phyloP scores from a whole-genome alignment of 2,888 invertebrate species.

The Philereme transversata region DNA sequence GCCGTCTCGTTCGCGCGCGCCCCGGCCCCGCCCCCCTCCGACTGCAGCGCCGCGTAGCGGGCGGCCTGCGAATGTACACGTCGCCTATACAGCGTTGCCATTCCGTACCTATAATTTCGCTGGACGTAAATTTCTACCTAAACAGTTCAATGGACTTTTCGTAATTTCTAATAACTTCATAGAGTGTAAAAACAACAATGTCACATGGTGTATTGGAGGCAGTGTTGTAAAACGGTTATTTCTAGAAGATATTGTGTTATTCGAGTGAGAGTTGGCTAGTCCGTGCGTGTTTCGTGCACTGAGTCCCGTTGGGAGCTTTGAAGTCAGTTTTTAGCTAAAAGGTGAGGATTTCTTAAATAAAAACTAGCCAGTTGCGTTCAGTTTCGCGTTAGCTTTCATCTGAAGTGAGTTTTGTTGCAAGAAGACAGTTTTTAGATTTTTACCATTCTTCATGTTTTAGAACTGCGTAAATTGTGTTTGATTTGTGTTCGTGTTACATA shows the following conservation, averaged over 20 bases:
- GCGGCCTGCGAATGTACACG: conserved; percentile 68
- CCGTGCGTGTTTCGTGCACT: conserved; percentile 75
- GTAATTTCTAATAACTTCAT: conserved; percentile 76
- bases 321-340: conserved; percentile 67
- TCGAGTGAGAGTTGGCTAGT: conserved; percentile 73
- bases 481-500: conserved; percentile 34
- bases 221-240: conserved; percentile 71
- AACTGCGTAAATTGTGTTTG: conserved; percentile 56
- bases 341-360: conserved; percentile 53
- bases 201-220: conserved; percentile 65
- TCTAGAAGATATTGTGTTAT: conserved; percentile 70
- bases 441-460: conserved; percentile 37
- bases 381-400: conserved; percentile 37
- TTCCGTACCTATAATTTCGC: conserved; percentile 84
- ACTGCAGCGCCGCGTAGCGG: conserved; percentile 74
- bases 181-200: conserved; percentile 70
- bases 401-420: conserved; percentile 27
- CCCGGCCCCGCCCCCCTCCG: conserved; percentile 74
- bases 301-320: conserved; percentile 71
- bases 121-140: conserved; percentile 83
- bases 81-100: conserved; percentile 82
- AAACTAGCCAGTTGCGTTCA: conserved; percentile 32
- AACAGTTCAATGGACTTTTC: conserved; percentile 84
- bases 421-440: conserved; percentile 21
- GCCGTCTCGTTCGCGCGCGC: conserved; percentile 67